Evolutionary conservation across 1,140 invertebrate genomes (phyloP).

Genomic region (Diorhabda carinulata): DNA sequence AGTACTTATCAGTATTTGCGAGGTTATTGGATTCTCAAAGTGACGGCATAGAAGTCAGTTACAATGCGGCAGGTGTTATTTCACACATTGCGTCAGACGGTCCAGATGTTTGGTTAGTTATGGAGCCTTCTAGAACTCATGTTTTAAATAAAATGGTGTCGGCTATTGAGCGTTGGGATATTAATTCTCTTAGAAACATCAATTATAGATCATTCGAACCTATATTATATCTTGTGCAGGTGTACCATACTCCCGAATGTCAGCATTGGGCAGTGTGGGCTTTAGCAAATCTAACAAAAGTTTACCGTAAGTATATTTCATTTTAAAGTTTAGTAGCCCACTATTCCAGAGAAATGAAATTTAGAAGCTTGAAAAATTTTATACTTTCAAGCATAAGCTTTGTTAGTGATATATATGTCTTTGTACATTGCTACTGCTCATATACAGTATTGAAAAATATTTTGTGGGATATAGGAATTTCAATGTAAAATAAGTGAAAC

Average conservation of each 20-base stretch:
- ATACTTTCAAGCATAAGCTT: too few species aligned
- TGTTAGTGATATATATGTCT: too few species aligned
- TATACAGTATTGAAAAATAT: too few species aligned
- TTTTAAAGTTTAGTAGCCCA: background rate
- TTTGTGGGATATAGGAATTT: too few species aligned
- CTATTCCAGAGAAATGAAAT: too few species aligned
- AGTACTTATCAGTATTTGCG: slow-evolving; percentile 83
- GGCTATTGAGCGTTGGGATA: slow-evolving; percentile 85
- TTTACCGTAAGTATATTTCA: slow-evolving; percentile 72
- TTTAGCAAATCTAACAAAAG: slow-evolving; percentile 89
- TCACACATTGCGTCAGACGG: slow-evolving; percentile 95
- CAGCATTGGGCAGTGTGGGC: slow-evolving; percentile 98
- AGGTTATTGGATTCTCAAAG: slow-evolving; percentile 76
- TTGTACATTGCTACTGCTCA: too few species aligned
- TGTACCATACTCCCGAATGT: slow-evolving; percentile 82
- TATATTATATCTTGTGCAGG: slow-evolving; percentile 74
- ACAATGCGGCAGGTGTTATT: slow-evolving; percentile 94
- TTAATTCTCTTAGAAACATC: slow-evolving; percentile 85
- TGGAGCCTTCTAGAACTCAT: slow-evolving; percentile 62
- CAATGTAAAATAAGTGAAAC: too few species aligned
- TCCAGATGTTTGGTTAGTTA: slow-evolving; percentile 73
- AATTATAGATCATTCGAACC: slow-evolving; percentile 96
- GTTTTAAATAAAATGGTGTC: slow-evolving; percentile 72
- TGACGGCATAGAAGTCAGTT: slow-evolving; percentile 95
- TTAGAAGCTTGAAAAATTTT: too few species aligned